These are phyloP conservation scores for Lepidurus arcticus DNA, from an alignment of 1,140 invertebrate species.

Conservation along the genomic window DNA sequence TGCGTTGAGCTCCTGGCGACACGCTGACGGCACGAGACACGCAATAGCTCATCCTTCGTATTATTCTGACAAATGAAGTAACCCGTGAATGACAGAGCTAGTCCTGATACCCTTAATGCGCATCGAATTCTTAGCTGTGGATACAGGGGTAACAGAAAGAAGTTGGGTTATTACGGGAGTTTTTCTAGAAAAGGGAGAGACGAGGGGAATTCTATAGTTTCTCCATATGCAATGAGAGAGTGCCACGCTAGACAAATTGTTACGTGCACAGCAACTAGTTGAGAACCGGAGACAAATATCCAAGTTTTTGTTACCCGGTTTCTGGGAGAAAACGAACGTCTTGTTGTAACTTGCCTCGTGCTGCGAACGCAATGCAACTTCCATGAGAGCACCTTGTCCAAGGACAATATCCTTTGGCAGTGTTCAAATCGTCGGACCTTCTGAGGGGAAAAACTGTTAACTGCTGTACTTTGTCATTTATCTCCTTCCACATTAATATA, in stretches of 20 bases:
- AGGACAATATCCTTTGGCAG: no score
- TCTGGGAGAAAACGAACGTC: neutral
- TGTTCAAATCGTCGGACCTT: no score
- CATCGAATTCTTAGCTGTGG: neutral
- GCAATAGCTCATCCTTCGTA: neutral
- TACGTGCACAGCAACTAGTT: neutral
- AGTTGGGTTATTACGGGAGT: no score
- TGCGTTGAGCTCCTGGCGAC: neutral
- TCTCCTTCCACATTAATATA: no score
- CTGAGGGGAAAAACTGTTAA: no score
- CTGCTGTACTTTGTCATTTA: no score
- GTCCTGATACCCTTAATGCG: neutral
- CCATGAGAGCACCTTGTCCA: no score
- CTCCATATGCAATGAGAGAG: neutral
- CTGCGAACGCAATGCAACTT: no score
- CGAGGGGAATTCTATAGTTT: neutral
- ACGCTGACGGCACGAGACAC: neutral
- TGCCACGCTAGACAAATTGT: neutral
- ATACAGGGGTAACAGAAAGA: no score
- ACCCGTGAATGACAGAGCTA: neutral
- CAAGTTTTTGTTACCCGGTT: neutral
- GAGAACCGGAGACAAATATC: neutral
- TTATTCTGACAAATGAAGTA: neutral
- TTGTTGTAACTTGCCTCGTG: no score
- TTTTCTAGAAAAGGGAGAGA: neutral